phyloP scores from a whole-genome alignment of 1,140 invertebrate genomes.

The Heliothis virescens region DNA sequence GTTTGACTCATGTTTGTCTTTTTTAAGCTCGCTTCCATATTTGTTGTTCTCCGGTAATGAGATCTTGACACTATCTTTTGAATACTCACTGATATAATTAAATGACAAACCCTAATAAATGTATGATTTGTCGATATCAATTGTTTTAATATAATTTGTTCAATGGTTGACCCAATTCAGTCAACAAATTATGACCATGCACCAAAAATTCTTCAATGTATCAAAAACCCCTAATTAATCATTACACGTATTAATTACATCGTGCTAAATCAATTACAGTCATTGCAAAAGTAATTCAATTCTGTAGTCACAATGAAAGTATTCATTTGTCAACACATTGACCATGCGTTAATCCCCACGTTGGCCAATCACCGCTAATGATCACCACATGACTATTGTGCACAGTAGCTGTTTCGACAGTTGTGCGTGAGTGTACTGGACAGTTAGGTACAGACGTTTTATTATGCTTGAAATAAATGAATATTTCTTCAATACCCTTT shows the following conservation, averaged over 20 bases:
- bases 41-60: conserved; percentile 19
- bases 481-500: not conserved
- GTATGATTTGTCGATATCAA: not conserved
- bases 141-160: not conserved
- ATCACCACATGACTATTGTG: conserved; percentile 19
- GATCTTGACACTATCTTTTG: too few species aligned
- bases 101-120: too few species aligned
- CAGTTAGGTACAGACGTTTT: not conserved
- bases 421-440: not conserved
- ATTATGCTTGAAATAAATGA: not conserved
- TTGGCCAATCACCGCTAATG: conserved; percentile 27
- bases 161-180: not conserved
- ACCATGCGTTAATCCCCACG: not conserved
- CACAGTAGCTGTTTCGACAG: conserved; percentile 21
- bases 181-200: too few species aligned
- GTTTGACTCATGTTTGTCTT: conserved; percentile 6
- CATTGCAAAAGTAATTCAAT: not conserved
- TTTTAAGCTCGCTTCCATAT: not conserved
- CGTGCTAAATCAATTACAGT: conserved; percentile 30
- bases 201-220: too few species aligned
- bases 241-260: conserved; percentile 11
- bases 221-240: not conserved
- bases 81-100: too few species aligned
- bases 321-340: conserved; percentile 25
- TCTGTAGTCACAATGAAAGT: conserved; percentile 7